These are phyloP conservation scores for Alcedo atthis DNA, from an alignment of 2,797 vertebrate species.

Conservation along the genomic window DNA sequence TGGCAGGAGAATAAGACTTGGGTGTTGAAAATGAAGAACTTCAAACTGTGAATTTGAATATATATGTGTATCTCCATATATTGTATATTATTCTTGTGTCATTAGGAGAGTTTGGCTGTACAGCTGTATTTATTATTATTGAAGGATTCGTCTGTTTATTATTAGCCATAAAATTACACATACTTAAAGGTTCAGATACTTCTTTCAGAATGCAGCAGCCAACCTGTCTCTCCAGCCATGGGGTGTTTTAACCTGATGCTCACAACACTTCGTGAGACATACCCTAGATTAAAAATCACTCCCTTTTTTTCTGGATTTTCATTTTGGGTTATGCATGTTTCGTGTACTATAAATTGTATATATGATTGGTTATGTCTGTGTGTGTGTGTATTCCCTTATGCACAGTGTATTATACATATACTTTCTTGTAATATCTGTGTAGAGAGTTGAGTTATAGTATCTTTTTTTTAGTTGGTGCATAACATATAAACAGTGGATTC, in stretches of 20 bases:
- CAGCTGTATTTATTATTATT: conserved; percentile 38
- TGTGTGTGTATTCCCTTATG: not conserved
- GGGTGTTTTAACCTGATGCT: not conserved
- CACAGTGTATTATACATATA: fast-evolving
- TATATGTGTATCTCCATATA: conserved; percentile 14
- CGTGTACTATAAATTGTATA: not conserved
- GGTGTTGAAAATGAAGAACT: conserved; percentile 8
- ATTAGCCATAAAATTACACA: conserved; percentile 24
- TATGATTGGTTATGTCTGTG: fast-evolving
- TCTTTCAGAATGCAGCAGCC: not conserved
- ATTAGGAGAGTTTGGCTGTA: conserved; percentile 24
- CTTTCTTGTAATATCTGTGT: not conserved
- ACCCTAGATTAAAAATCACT: not conserved
- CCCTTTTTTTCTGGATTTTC: not conserved
- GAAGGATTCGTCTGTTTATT: conserved; percentile 47
- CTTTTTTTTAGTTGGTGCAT: not conserved
- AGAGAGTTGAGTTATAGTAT: not conserved
- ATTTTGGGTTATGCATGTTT: not conserved
- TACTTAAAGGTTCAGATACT: not conserved
- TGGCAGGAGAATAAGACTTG: conserved; percentile 21
- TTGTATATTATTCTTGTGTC: conserved; percentile 9
- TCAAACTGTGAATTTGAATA: conserved; percentile 32
- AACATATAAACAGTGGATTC: not conserved
- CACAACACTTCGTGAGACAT: not conserved
- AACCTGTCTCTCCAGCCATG: not conserved